Evolutionary conservation across 1,140 invertebrate genomes (phyloP), one percentile per base, ranked within the genome.

Genomic region (Bradynema listronoti): DNA sequence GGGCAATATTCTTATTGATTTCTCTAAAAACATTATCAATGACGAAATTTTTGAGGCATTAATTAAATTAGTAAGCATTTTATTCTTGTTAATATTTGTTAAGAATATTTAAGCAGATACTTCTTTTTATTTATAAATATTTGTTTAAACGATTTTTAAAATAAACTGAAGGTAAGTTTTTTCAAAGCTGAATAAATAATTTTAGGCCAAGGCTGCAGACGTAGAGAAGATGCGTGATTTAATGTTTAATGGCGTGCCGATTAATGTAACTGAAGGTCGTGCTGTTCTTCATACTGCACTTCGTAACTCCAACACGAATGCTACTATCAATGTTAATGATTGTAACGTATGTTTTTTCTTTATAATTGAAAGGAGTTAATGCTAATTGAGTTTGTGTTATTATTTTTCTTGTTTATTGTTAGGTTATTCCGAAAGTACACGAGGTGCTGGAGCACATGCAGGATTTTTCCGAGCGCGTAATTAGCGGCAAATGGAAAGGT

Each of bases 241-340:
- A 30, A 96, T 99, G 92, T 97, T 98, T 78, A 77, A 78, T 64
- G 95, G 92, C 32, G 83, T 90, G 74, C 91, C 90, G 75, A 98
- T 99, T 33, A 99, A 99, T 80, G 92, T 95, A 71, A 99, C 95
- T 1, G 95, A 99, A 81, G 85, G 90, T 72, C 84, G 93, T 66
- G 87, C 94, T 39, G 95, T 99, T 1, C 81, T 99, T 1, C 95
- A 99, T 79, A 85, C 88, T 41, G 95, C 95, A 16, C 82, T 99
- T 25, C 84, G 95, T 49, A 96, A 98, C 42, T 82, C 83, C 45
- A 88, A 88, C 76, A 84, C 85, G 0, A n/a, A n/a, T n/a, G n/a
- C n/a, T n/a, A 81, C 85, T 1, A 90, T 98, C 61, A 49, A 86
- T 14, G 86, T 96, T 3, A 86, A 91, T 78, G 89, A 88, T 7